Evolutionary conservation across 2,113 vertebrate species (phyloP).

Genomic region (Phaethon lepturus): DNA sequence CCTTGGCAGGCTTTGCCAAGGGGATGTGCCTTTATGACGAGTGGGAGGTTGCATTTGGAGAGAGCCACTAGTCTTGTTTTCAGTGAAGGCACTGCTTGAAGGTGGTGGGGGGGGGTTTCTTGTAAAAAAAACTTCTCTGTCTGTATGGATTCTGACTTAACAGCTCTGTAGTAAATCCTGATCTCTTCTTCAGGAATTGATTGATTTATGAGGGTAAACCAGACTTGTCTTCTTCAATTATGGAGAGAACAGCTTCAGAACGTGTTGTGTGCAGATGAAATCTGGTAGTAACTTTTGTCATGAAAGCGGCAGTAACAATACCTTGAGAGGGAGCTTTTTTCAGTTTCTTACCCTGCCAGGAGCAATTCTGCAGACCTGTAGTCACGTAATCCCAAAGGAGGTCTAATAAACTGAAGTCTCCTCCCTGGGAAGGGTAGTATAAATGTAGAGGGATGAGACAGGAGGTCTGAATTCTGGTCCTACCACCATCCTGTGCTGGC

Average conservation of each 20-base stretch:
- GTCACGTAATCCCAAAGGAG: neutral
- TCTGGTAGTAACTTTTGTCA: neutral
- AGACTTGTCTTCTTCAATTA: conserved; percentile 3
- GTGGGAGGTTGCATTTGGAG: neutral
- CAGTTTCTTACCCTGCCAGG: neutral
- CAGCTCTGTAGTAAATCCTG: conserved; percentile 18
- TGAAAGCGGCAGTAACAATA: neutral
- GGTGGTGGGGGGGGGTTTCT: neutral
- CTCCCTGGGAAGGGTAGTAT: neutral
- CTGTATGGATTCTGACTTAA: conserved; percentile 21
- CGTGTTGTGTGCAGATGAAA: neutral
- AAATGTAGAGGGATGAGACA: neutral
- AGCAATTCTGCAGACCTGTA: neutral
- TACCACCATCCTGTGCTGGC: neutral
- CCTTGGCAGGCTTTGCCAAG: neutral
- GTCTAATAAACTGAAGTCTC: neutral
- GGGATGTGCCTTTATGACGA: neutral
- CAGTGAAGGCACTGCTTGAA: neutral
- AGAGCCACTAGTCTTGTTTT: neutral
- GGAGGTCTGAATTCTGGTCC: neutral
- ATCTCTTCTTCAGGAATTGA: conserved; percentile 34
- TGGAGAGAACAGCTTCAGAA: neutral
- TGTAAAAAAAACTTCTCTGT: neutral
- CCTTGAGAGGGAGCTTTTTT: neutral
- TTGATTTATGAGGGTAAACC: conserved; percentile 36